Conservation (phyloP, 2,113 vertebrate genomes). For the Petrocephalus microphthalmus region DNA sequence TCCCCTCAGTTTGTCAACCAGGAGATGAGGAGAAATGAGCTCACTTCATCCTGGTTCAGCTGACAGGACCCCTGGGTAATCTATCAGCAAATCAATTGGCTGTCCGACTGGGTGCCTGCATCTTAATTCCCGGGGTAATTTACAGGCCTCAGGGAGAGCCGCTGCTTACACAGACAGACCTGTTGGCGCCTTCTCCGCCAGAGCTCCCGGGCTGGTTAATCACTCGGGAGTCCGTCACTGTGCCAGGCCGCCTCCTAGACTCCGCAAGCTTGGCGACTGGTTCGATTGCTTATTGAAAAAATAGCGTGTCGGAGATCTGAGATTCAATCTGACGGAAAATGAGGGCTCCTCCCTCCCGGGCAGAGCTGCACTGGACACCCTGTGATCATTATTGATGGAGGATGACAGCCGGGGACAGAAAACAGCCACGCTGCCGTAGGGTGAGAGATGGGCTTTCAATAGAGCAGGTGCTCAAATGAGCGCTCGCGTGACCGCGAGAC, state of each 20-base stretch:
- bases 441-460: background rate
- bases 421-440: background rate
- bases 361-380: background rate
- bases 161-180: background rate
- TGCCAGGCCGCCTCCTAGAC: background rate
- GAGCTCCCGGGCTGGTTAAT: background rate
- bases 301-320: background rate
- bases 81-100: conserved; percentile 2
- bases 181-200: background rate
- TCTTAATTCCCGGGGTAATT: conserved; percentile 9
- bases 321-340: background rate
- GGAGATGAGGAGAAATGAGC: background rate
- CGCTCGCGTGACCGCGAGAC: background rate
- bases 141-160: background rate
- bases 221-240: background rate
- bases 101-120: background rate
- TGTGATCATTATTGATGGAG: background rate
- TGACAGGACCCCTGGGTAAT: background rate
- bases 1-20: background rate
- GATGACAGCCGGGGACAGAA: background rate
- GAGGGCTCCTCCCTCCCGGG: background rate
- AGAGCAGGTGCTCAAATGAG: background rate
- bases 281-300: conserved; percentile 11
- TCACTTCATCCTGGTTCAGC: background rate
- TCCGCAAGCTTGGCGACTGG: background rate